Percentiles rank a stretch among this genome's conserved stretches.
Conservation (phyloP, 2,797 vertebrate species). For the Notolepis coatsorum region DNA sequence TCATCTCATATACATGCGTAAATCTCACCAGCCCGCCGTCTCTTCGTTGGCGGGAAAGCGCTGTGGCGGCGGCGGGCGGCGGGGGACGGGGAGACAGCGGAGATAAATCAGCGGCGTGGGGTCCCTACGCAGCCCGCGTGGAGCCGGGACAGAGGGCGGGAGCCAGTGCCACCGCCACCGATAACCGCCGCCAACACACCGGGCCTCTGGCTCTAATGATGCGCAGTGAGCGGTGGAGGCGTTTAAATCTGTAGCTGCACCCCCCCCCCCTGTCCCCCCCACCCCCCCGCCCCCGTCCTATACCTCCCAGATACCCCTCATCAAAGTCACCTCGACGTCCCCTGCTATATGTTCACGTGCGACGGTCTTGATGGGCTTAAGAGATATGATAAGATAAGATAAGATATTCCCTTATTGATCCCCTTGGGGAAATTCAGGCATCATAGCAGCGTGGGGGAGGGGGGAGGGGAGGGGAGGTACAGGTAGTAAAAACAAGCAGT, state of each 20-base stretch:
- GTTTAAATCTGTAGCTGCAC: conserved; percentile 78
- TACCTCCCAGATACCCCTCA: conserved; percentile 61
- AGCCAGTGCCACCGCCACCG: no score
- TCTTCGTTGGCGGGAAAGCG: conserved; percentile 76
- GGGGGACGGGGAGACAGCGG: conserved; percentile 75
- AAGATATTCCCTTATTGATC: no score
- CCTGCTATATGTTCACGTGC: background rate
- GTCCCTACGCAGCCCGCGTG: conserved; percentile 70
- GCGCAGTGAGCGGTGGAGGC: conserved; percentile 73
- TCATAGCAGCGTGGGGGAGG: no score
- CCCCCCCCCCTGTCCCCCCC: conserved; percentile 61
- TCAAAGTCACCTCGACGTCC: conserved; percentile 75
- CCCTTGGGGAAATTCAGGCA: no score
- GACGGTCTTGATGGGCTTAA: no score
- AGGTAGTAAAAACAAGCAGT: no score
- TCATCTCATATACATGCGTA: conserved; percentile 72
- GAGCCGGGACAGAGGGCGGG: conserved; percentile 71
- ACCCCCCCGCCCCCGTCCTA: conserved; percentile 44
- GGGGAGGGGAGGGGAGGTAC: no score
- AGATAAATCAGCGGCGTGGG: conserved; percentile 78
- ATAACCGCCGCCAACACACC: no score
- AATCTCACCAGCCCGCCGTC: conserved; percentile 68
- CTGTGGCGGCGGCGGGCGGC: no score
- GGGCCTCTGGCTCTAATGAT: conserved; percentile 79
- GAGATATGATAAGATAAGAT: no score